Conservation (phyloP, 2,888 invertebrate species). For the Cheiracanthium punctorium region DNA sequence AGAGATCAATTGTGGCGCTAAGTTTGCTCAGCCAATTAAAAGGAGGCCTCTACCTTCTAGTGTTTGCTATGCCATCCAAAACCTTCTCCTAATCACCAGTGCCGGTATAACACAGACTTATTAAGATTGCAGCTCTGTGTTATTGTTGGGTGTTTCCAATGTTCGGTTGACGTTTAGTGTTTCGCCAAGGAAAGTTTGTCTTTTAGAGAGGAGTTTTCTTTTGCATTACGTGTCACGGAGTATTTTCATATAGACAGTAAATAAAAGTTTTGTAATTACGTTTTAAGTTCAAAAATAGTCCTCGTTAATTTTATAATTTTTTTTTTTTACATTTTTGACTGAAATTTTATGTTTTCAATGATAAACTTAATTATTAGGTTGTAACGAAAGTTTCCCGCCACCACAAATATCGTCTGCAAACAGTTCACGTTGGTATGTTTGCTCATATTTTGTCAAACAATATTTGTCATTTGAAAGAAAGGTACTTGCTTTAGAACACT, state of each 20-base stretch:
- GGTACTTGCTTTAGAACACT: no score
- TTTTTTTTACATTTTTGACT: no score
- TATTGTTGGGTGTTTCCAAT: slow-evolving; percentile 18
- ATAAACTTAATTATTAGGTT: no score
- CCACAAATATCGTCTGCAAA: no score
- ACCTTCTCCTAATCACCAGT: slow-evolving; percentile 61
- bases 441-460: no score
- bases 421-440: no score
- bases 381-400: no score
- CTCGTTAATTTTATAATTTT: no score
- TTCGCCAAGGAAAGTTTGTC: background rate
- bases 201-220: background rate
- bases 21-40: slow-evolving; percentile 66
- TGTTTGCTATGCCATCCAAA: slow-evolving; percentile 68
- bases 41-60: slow-evolving; percentile 30
- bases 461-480: no score
- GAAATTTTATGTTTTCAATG: no score
- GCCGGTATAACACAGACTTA: slow-evolving; percentile 35
- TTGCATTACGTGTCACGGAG: background rate
- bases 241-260: background rate
- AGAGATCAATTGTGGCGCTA: slow-evolving; percentile 42
- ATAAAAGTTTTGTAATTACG: no score
- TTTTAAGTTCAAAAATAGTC: no score
- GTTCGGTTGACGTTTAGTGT: background rate
- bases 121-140: slow-evolving; percentile 34